Percentiles rank a stretch among this genome's conserved stretches.
Evolutionary conservation across 2,888 invertebrate genomes (phyloP).

Genomic region (Hybos culiciformis): DNA sequence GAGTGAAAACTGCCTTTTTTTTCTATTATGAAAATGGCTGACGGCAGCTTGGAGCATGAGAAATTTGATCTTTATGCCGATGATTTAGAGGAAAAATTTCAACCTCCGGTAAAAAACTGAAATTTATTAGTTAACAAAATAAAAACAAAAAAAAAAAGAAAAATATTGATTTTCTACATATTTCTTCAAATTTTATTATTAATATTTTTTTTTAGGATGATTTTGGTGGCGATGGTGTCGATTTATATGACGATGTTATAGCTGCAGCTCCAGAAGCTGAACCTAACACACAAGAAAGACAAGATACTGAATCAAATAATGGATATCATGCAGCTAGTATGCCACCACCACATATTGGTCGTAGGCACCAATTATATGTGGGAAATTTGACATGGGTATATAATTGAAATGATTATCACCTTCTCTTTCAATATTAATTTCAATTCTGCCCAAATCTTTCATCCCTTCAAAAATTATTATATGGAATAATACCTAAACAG

Average conservation of each 20-base stretch:
- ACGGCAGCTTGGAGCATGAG: no score
- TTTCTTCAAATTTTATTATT: slow-evolving; percentile 2
- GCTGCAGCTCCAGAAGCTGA: slow-evolving; percentile 70
- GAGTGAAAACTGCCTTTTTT: no score
- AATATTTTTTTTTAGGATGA: slow-evolving; percentile 25
- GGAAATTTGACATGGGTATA: slow-evolving; percentile 97
- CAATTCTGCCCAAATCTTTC: no score
- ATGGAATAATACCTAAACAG: no score
- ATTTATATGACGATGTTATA: slow-evolving; percentile 91
- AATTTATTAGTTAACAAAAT: slow-evolving; percentile 3
- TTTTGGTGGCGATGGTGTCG: slow-evolving; percentile 54
- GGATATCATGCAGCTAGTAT: slow-evolving; percentile 58
- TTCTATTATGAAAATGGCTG: slow-evolving; percentile 60
- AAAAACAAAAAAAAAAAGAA: not conserved
- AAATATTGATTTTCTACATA: not conserved
- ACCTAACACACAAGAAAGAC: slow-evolving; percentile 42
- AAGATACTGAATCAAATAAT: slow-evolving; percentile 52
- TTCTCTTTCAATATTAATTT: no score
- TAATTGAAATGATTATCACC: no score
- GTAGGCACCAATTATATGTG: slow-evolving; percentile 86
- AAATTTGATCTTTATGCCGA: slow-evolving; percentile 96
- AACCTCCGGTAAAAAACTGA: slow-evolving; percentile 21
- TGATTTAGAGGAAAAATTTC: slow-evolving; percentile 87
- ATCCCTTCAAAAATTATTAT: no score
- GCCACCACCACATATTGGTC: slow-evolving; percentile 53